Percentiles rank a stretch among this genome's conserved stretches.
phyloP scores from a whole-genome alignment of 2,888 invertebrate species.

The Anoncus sp. region DNA sequence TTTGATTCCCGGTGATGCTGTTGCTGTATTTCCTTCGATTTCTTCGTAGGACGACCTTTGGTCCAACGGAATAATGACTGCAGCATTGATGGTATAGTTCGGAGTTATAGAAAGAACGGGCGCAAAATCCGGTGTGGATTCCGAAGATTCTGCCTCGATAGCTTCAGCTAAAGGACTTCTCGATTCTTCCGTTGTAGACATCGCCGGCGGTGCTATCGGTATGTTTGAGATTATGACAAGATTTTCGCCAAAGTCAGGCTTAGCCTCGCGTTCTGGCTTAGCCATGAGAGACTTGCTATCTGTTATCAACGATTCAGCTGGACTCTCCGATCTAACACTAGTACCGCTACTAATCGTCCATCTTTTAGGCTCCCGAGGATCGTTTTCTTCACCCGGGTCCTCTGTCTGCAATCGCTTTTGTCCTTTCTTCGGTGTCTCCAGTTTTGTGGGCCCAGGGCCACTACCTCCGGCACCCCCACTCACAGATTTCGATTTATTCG shows the following conservation, averaged over 20 bases:
- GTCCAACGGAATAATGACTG: constrained; percentile 80
- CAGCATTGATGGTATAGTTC: constrained; percentile 79
- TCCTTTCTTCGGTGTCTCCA: constrained; percentile 83
- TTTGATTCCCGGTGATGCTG: constrained; percentile 56
- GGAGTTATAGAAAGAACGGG: constrained; percentile 74
- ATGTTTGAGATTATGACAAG: constrained; percentile 70
- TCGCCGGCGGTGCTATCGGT: constrained; percentile 48
- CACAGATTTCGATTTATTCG: constrained; percentile 79
- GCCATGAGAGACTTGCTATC: constrained; percentile 94
- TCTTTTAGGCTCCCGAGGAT: constrained; percentile 86
- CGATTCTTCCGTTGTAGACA: constrained; percentile 66
- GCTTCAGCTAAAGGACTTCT: constrained; percentile 69
- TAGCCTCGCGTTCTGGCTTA: constrained; percentile 84
- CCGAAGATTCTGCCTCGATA: constrained; percentile 76
- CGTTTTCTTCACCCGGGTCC: constrained; percentile 86
- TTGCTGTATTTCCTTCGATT: constrained; percentile 17
- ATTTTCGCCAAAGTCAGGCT: constrained; percentile 77
- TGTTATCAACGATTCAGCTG: constrained; percentile 92
- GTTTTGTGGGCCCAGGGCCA: constrained; percentile 68
- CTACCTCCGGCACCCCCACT: constrained; percentile 59
- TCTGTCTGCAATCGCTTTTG: constrained; percentile 86
- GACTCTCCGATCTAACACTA: constrained; percentile 88
- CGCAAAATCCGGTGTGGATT: constrained; percentile 73
- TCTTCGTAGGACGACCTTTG: constrained; percentile 78
- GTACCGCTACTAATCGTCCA: background rate